phyloP scores from a whole-genome alignment of 2,797 vertebrate species.

The Peromyscus attwateri region DNA sequence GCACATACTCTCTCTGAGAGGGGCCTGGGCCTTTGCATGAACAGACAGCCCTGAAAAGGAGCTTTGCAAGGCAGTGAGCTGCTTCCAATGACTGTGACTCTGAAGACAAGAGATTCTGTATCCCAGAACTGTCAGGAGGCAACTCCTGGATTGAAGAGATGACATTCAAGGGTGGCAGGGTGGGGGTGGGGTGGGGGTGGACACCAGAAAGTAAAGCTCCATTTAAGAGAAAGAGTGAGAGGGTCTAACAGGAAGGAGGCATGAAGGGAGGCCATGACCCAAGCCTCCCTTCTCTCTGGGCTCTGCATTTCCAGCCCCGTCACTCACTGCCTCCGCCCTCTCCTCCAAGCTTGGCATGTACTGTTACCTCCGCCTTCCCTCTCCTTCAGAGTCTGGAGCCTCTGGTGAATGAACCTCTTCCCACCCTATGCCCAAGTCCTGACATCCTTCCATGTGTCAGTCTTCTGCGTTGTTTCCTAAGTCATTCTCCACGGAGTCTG shows the following conservation, averaged over 20 bases:
- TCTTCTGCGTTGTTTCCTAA: not conserved
- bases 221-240: not conserved
- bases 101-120: conserved; percentile 62
- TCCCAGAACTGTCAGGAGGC: conserved; percentile 50
- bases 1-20: conserved; percentile 73
- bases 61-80: conserved; percentile 60
- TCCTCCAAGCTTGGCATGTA: not conserved
- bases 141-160: not conserved
- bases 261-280: not conserved
- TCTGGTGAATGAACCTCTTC: not conserved
- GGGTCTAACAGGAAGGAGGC: not conserved
- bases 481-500: not conserved
- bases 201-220: not conserved
- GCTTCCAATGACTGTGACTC: conserved; percentile 69
- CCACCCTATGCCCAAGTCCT: not conserved
- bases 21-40: conserved; percentile 72
- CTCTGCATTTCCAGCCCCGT: not conserved
- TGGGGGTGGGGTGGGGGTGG: too few relatives aligned
- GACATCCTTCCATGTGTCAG: not conserved
- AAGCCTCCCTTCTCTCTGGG: too few relatives aligned
- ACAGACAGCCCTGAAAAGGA: conserved; percentile 26
- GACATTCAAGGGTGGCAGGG: not conserved
- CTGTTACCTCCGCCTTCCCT: not conserved
- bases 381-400: not conserved
- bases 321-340: not conserved